Percentiles rank a stretch among this genome's conserved stretches.
phyloP scores from a whole-genome alignment of 2,888 invertebrate species.

The Caenorhabditis sp. region DNA sequence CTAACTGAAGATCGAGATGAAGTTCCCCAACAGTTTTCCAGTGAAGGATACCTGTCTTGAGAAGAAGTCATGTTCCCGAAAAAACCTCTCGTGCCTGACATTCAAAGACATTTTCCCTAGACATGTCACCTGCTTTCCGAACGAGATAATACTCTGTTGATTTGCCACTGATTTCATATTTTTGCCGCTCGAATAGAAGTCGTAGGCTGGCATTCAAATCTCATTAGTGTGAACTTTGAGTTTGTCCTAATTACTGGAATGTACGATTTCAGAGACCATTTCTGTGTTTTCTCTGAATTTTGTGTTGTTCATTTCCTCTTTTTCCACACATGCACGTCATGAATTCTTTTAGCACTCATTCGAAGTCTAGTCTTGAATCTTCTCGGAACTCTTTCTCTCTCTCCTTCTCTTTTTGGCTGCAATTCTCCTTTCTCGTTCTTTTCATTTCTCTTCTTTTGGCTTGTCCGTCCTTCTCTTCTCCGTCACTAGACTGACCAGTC shows the following conservation, averaged over 20 bases:
- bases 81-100: neutral
- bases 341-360: constrained; percentile 40
- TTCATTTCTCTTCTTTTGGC: constrained; percentile 4
- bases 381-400: constrained; percentile 32
- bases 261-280: neutral
- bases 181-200: neutral
- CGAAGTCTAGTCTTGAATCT: constrained; percentile 44
- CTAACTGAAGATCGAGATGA: too few relatives aligned
- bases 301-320: constrained; percentile 11
- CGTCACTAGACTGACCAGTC: constrained; percentile 36
- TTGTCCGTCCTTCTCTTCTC: constrained; percentile 22
- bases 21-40: too few relatives aligned
- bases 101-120: constrained; percentile 1
- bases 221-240: neutral
- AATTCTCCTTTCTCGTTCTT: constrained; percentile 18
- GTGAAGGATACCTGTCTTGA: too few relatives aligned
- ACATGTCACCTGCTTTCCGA: constrained; percentile 4
- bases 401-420: neutral
- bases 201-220: neutral
- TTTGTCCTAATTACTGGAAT: neutral
- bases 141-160: neutral
- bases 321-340: constrained; percentile 37
- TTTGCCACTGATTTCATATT: constrained; percentile 7
- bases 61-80: too few relatives aligned
- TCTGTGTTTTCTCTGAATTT: neutral